Conservation (phyloP, 2,113 vertebrate species). For the Gavia stellata region DNA sequence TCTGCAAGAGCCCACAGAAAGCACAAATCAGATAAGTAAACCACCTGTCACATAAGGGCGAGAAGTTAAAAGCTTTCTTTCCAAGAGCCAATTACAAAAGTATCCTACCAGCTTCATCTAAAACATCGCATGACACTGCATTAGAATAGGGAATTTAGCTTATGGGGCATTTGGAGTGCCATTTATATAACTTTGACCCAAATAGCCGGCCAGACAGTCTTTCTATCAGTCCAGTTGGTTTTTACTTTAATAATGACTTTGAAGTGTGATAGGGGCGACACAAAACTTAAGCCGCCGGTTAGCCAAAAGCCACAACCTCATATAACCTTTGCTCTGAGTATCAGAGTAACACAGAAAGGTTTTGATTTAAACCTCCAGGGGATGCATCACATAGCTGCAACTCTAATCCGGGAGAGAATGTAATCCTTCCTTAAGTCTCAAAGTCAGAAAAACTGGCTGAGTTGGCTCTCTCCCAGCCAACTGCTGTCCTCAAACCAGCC, state of each 20-base stretch:
- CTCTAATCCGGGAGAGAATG: not conserved
- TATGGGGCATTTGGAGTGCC: not conserved
- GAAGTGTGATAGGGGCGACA: not conserved
- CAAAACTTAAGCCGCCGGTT: not conserved
- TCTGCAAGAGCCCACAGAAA: not conserved
- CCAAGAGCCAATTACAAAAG: not conserved
- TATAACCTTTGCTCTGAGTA: not conserved
- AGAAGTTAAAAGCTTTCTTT: not conserved
- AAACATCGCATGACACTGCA: not conserved
- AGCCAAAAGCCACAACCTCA: not conserved
- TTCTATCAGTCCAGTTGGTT: not conserved
- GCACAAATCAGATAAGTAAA: not conserved
- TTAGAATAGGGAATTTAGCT: not conserved
- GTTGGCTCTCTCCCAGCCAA: not conserved
- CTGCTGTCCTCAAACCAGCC: not conserved
- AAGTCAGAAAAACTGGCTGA: not conserved
- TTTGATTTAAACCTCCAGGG: not conserved
- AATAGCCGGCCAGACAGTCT: not conserved
- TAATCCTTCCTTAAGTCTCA: not conserved
- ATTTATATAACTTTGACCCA: not conserved
- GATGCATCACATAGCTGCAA: slow-evolving; percentile 5
- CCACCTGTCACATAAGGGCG: not conserved
- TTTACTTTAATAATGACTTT: not conserved
- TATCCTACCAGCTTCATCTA: not conserved
- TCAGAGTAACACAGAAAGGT: not conserved